phyloP scores from a whole-genome alignment of 2,113 vertebrate species.

The Hoplias malabaricus region DNA sequence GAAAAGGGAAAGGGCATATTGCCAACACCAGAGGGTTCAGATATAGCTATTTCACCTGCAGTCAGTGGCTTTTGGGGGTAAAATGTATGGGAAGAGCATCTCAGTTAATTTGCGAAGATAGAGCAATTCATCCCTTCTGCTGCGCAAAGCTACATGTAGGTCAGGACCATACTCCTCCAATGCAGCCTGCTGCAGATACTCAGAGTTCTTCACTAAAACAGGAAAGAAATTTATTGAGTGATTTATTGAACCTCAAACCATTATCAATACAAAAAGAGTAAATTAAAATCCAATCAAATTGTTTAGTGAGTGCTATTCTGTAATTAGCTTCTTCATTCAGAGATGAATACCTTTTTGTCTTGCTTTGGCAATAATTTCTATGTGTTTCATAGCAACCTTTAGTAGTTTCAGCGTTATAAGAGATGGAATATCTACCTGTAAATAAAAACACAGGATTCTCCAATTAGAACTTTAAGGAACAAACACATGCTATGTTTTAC shows the following conservation, averaged over 20 bases:
- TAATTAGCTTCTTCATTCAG: not conserved
- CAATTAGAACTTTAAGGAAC: not conserved
- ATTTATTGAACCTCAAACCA: too few species aligned
- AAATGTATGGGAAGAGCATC: conserved; percentile 91
- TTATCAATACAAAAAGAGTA: too few species aligned
- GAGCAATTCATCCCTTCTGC: conserved; percentile 91
- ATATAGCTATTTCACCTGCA: conserved; percentile 79
- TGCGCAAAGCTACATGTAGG: conserved; percentile 90
- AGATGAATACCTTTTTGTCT: conserved; percentile 84
- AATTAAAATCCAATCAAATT: too few species aligned
- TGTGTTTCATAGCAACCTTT: conserved; percentile 95
- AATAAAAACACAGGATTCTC: not conserved
- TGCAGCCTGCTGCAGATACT: conserved; percentile 89
- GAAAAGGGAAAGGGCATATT: conserved; percentile 18
- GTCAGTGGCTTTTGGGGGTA: conserved; percentile 90
- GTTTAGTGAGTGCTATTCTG: too few species aligned
- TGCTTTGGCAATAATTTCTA: conserved; percentile 94
- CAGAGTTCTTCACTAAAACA: conserved; percentile 82
- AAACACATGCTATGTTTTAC: not conserved
- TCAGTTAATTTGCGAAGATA: conserved; percentile 95
- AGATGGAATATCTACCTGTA: conserved; percentile 89
- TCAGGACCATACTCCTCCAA: conserved; percentile 95
- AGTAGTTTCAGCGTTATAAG: conserved; percentile 90
- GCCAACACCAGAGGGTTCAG: not conserved
- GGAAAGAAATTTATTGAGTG: not conserved